These are phyloP conservation scores for Dendrolimus punctatus DNA, from an alignment of 1,140 invertebrate genomes.

Conservation along the genomic window DNA sequence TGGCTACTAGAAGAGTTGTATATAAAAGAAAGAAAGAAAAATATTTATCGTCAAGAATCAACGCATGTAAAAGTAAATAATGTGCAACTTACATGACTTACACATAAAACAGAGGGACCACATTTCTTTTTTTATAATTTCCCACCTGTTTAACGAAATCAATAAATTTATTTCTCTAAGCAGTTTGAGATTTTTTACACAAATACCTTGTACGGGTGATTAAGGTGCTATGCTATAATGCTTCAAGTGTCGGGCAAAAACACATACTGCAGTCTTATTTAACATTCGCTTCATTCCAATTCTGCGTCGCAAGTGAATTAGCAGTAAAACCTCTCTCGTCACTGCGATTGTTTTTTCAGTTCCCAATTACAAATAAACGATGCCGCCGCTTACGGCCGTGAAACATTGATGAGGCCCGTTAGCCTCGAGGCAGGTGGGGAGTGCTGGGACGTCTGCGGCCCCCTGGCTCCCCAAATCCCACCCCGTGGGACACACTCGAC, in stretches of 20 bases:
- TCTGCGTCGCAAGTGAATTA: slow-evolving; percentile 35
- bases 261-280: slow-evolving; percentile 25
- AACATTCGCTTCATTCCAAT: slow-evolving; percentile 25
- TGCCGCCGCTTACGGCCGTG: slow-evolving; percentile 41
- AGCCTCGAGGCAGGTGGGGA: slow-evolving; percentile 17
- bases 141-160: too few species aligned
- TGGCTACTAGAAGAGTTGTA: too few species aligned
- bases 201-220: too few species aligned
- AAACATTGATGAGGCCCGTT: slow-evolving; percentile 59
- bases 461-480: background rate
- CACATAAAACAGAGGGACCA: too few species aligned
- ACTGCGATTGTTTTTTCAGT: slow-evolving; percentile 54
- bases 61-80: too few species aligned
- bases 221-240: too few species aligned
- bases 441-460: slow-evolving; percentile 1
- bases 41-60: too few species aligned
- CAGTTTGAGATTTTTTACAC: too few species aligned
- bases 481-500: background rate
- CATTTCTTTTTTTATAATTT: too few species aligned
- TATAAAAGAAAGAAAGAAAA: too few species aligned
- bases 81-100: too few species aligned
- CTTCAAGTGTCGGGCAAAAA: background rate
- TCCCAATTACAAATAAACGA: slow-evolving; percentile 56
- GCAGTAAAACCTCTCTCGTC: slow-evolving; percentile 31
- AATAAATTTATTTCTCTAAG: too few species aligned